Base-by-base conservation (phyloP, 2,888 invertebrate species). In the Tetrapedia diversipes region DNA sequence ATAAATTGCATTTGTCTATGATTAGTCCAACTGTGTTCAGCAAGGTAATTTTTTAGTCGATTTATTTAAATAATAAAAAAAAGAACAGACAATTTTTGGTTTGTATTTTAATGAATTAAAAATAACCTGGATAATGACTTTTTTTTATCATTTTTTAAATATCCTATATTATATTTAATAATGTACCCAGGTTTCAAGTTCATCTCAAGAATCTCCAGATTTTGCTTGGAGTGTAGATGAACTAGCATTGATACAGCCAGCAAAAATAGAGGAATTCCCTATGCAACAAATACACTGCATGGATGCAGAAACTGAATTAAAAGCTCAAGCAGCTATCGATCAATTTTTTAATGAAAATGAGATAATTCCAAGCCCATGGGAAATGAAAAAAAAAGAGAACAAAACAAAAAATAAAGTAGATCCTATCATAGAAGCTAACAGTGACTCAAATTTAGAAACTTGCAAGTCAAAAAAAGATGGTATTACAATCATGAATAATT, bases 181-280 rank as follows among this genome's bases (percentile, higher is more conserved):
- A 10, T 11, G 53, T 78, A 77, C 77, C 16, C 78, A 93, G 93
- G 89, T 88, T 41, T 87, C 91, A 14, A 92, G 89, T 57, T 90
- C 92, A 1, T 68, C 77, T 10, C 90, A 91, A 76, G 74, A 81
- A 11, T 92, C 92, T 8, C 91, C 93, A n/a, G 93, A 92, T 69
- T 95, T 95, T 86, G 92, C 93, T 69, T 96, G 96, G 96, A 95
- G 94, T 57, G 95, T 96, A 75, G 95, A 96, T 75, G 95, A 95
- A 87, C 92, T 95, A 11, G 95, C 95, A 66, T 92, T 92, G n/a
- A 91, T 96, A 70, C 93, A 94, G 59, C 96, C 96, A 27, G 95
- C 94, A 1, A 94, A 95, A 81, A 95, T 96, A 70, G 95, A 95
- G 78, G 95, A 94, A 83, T 90, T 93, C 61, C 94, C 94, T 61